Conservation (phyloP, 2,797 vertebrate genomes). For the Mus spretus region DNA sequence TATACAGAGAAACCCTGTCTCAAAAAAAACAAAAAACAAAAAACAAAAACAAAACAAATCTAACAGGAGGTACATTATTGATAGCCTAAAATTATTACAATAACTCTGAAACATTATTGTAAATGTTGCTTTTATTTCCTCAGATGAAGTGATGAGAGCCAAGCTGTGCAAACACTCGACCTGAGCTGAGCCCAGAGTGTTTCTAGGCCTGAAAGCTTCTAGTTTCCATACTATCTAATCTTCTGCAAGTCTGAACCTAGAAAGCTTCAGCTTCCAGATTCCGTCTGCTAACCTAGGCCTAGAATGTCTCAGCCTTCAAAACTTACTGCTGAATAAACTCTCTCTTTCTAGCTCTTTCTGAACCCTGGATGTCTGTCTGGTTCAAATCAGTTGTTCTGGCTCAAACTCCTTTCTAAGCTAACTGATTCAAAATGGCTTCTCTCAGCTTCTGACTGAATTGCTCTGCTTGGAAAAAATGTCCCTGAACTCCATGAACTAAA, state of each 20-base stretch:
- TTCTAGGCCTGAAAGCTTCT: neutral
- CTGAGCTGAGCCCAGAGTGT: neutral
- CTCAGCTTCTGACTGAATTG: neutral
- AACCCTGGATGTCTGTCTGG: neutral
- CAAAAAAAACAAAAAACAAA: too few relatives aligned
- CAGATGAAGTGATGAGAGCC: neutral
- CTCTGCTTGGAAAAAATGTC: neutral
- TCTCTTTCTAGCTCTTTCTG: neutral
- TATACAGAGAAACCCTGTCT: too few relatives aligned
- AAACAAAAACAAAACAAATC: too few relatives aligned
- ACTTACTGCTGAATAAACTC: neutral
- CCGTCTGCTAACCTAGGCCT: neutral
- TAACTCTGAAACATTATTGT: neutral
- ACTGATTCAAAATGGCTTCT: neutral
- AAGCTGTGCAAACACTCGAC: neutral
- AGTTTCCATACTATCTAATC: neutral
- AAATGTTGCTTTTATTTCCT: neutral
- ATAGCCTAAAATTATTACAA: neutral
- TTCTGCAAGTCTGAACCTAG: neutral
- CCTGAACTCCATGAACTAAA: neutral
- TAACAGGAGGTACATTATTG: neutral
- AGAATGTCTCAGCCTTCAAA: neutral
- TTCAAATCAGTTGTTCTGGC: neutral
- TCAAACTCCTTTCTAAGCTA: neutral
- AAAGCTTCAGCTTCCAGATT: neutral